Percentiles rank a stretch among this genome's conserved stretches.
Conservation (phyloP, 2,888 invertebrate genomes). For the Odontothrips loti region DNA sequence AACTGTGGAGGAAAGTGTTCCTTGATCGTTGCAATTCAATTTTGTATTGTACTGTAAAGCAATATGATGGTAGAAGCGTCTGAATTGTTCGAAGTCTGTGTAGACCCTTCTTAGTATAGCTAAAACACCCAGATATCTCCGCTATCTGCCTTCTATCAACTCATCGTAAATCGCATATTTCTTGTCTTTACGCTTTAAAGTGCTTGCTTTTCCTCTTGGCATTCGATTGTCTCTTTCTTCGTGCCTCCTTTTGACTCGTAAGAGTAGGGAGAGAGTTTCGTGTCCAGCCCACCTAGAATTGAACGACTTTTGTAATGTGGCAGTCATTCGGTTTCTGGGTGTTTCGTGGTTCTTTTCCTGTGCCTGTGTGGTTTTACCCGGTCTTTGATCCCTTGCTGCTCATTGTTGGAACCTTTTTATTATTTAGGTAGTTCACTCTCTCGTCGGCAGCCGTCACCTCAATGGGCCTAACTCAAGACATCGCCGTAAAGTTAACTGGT, state of each 20-base stretch:
- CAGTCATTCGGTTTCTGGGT: neutral
- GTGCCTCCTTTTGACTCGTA: neutral
- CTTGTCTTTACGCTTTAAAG: neutral
- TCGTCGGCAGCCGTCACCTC: neutral
- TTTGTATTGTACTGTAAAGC: conserved; percentile 5
- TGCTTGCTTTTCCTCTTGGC: neutral
- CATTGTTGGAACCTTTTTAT: conserved; percentile 8
- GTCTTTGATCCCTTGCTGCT: neutral
- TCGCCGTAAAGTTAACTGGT: too few species aligned
- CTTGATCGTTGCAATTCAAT: neutral
- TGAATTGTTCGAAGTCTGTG: neutral
- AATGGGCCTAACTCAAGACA: neutral
- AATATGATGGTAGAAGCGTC: conserved; percentile 19
- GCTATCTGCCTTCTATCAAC: neutral
- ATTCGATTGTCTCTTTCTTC: neutral
- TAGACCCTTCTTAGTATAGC: conserved; percentile 1
- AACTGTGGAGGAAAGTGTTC: conserved; percentile 14
- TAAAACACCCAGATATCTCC: neutral
- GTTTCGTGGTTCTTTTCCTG: neutral
- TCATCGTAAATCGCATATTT: too few species aligned
- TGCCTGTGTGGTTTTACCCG: conserved; percentile 7
- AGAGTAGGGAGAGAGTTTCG: too few species aligned
- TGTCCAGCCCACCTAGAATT: too few species aligned
- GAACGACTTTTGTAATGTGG: too few species aligned
- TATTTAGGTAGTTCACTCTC: neutral